Percentiles rank a stretch among this genome's conserved stretches.
Conservation (phyloP, 2,888 invertebrate genomes). For the Vannuccia rotundouncinata region DNA sequence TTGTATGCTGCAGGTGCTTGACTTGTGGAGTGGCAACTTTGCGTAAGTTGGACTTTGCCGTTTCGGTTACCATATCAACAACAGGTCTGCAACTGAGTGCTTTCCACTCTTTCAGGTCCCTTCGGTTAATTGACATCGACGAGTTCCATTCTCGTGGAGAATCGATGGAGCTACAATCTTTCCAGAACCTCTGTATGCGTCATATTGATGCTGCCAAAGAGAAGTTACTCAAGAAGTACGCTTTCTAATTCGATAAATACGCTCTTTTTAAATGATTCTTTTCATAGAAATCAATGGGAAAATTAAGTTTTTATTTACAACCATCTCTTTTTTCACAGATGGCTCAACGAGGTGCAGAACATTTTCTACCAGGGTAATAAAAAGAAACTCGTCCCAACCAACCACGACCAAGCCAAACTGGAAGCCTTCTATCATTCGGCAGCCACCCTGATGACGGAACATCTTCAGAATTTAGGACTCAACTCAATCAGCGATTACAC, state of each 20-base stretch:
- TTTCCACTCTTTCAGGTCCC: constrained; percentile 41
- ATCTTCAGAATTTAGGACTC: constrained; percentile 72
- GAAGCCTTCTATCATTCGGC: constrained; percentile 76
- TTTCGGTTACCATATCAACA: not conserved
- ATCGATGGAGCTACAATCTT: constrained; percentile 66
- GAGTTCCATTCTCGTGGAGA: constrained; percentile 58
- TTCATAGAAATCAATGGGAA: not conserved
- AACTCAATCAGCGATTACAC: constrained; percentile 73
- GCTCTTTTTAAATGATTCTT: constrained; percentile 27
- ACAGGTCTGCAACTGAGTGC: not conserved
- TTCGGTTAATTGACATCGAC: constrained; percentile 54
- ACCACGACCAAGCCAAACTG: constrained; percentile 63
- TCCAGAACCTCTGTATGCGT: constrained; percentile 59
- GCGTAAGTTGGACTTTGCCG: constrained; percentile 59
- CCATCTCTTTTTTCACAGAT: constrained; percentile 46
- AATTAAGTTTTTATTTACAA: not conserved
- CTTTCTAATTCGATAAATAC: too few species aligned
- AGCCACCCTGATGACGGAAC: constrained; percentile 77
- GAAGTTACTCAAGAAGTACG: constrained; percentile 64
- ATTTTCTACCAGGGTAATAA: constrained; percentile 57
- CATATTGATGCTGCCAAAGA: constrained; percentile 67
- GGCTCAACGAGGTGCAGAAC: constrained; percentile 56
- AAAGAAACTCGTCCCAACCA: constrained; percentile 55
- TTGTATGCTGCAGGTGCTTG: constrained; percentile 71
- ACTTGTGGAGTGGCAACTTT: constrained; percentile 72